Percentiles rank a stretch among this genome's conserved stretches.
phyloP scores from a whole-genome alignment of 2,888 invertebrate genomes.

The Microchrysa polita region DNA sequence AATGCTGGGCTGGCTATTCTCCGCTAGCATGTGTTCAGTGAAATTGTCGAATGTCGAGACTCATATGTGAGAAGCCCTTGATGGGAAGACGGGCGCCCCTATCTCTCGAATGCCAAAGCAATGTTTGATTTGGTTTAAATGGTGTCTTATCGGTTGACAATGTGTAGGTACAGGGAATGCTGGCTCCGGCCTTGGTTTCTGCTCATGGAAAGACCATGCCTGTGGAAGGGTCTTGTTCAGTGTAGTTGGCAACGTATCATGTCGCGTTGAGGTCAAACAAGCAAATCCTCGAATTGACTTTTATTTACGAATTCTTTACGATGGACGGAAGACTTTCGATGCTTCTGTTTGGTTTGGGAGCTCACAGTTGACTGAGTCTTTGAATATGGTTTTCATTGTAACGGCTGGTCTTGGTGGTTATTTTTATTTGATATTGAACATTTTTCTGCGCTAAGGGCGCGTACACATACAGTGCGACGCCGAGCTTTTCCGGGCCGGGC shows the following conservation, averaged over 20 bases:
- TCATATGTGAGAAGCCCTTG: constrained; percentile 31
- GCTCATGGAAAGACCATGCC: no score
- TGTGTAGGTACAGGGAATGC: constrained; percentile 22
- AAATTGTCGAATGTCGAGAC: constrained; percentile 15
- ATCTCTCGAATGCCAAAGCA: constrained; percentile 49
- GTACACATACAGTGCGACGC: no score
- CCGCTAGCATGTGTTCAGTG: no score
- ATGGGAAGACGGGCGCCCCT: constrained; percentile 45
- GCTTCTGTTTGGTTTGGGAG: background rate
- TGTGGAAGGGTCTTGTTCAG: no score
- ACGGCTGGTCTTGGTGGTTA: no score
- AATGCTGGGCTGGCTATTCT: no score
- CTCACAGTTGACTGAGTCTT: background rate
- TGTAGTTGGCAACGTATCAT: constrained; percentile 6
- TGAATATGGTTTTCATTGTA: background rate
- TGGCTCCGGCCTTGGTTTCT: background rate
- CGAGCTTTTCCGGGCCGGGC: no score
- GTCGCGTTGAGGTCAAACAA: constrained; percentile 37
- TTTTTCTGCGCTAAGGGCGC: no score
- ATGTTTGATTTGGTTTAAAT: constrained; percentile 51
- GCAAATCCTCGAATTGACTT: constrained; percentile 26
- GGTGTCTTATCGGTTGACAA: constrained; percentile 50
- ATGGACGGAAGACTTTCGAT: constrained; percentile 17
- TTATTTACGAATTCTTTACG: constrained; percentile 26
- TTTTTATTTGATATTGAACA: no score